Base-by-base conservation (phyloP, 2,113 vertebrate species). In the Sinocyclocheilus anophthalmus region DNA sequence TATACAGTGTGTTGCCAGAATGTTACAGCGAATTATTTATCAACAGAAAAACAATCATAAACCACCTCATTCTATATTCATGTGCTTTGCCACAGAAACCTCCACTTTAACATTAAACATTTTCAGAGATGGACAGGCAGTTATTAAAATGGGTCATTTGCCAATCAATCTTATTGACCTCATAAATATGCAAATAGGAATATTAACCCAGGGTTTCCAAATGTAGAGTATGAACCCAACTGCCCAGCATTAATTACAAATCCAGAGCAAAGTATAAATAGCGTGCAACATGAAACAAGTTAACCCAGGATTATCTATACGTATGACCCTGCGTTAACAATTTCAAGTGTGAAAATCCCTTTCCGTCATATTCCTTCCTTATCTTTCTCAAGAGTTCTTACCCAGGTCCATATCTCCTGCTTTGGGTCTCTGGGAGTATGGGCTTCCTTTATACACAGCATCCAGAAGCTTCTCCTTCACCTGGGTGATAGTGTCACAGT, bases 401-500 rank as follows among this genome's bases (percentile, higher is more conserved):
- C 98, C 98, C 16, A 99, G 92, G 93, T 99, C 98, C 98, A 99
- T 99, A 91, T 99, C 98, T 76, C 96, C 97, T 0, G 97, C 96
- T 91, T 99, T 99, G 77, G 98, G 96, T 76, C 98, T 91, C 88
- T 98, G 97, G 10, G 98, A 99, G 87, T 99, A 98, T 61, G 98
- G 98, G 63, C 98, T 98, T 0, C 97, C 97, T 93, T 99, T 99
- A 92, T 99, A 99, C 57, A 98, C 96, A 0, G 97, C 97, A 0
- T 99, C 98, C 53, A 99, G 94, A 26, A 99, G 93, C 93, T 99
- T 99, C 94, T 99, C 98, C 82, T 99, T 99, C 91, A 99, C 98
- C 92, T 99, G 98, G 0, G 96, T 99, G 93, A 99, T 96, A 50
- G 98, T 99, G 95, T 99, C 98, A 0, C 98, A 99, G 93, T 99